A percentile compares a stretch with the other conserved stretches of the same genome.
These are phyloP conservation scores for Apostichopus parvimensis DNA, from an alignment of 35 echinoderm and acorn worm species.

Conservation along the genomic window DNA sequence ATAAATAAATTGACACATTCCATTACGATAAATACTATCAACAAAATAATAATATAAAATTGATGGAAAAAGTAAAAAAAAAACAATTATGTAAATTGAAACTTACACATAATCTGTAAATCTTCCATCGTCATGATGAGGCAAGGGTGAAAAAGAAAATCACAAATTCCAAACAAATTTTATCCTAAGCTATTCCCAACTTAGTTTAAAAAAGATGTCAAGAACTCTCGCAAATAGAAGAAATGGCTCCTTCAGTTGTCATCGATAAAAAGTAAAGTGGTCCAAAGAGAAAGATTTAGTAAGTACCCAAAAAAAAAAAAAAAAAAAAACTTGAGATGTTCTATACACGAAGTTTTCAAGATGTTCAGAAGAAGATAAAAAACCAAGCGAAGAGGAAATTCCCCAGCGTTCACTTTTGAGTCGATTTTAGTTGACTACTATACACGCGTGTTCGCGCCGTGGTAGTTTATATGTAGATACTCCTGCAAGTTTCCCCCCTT, in stretches of 20 bases:
- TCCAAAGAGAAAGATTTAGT: conserved; percentile 11
- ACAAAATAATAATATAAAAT: not conserved
- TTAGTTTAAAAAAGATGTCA: conserved; percentile 14
- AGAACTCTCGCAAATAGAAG: conserved; percentile 37
- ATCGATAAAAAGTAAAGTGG: conserved; percentile 29
- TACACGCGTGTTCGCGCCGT: not conserved
- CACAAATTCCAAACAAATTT: conserved; percentile 26
- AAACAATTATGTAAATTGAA: not conserved
- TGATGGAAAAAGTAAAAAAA: not conserved
- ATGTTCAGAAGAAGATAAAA: not conserved
- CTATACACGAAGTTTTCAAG: not conserved
- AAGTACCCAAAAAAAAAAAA: too few species aligned
- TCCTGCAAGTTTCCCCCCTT: not conserved
- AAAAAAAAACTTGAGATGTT: conserved; percentile 1
- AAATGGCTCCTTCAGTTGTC: conserved; percentile 2
- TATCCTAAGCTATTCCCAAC: conserved; percentile 47
- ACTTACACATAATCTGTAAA: conserved; percentile 55
- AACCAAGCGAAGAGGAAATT: not conserved
- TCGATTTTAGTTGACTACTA: not conserved
- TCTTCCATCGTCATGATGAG: conserved; percentile 51
- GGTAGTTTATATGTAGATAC: not conserved
- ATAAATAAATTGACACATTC: too few species aligned
- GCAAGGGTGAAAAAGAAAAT: not conserved
- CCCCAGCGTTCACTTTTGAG: conserved; percentile 27
- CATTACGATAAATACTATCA: too few species aligned